These are phyloP conservation scores for Dasyurus viverrinus DNA, from an alignment of 2,113 vertebrate genomes.

Conservation along the genomic window DNA sequence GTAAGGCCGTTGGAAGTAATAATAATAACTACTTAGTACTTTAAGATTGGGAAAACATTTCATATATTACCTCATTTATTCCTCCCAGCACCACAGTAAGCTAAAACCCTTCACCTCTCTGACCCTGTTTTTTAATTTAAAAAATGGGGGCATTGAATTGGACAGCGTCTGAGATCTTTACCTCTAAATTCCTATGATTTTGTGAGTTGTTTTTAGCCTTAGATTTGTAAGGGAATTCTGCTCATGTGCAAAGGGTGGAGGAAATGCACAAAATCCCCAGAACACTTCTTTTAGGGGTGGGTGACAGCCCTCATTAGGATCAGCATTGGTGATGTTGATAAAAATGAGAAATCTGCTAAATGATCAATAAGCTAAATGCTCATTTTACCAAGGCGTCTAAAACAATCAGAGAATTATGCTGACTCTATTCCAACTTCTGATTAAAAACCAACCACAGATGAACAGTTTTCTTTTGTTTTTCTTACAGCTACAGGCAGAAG, in stretches of 20 bases:
- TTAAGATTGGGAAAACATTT: not conserved
- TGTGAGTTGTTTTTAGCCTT: not conserved
- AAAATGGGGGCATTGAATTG: not conserved
- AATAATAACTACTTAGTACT: not conserved
- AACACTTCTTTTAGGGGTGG: not conserved
- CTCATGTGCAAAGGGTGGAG: not conserved
- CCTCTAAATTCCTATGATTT: not conserved
- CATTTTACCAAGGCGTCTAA: not conserved
- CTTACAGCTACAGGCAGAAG: slow-evolving; percentile 55
- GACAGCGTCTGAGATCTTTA: not conserved
- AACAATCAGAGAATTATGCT: not conserved
- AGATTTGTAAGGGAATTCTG: not conserved
- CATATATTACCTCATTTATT: not conserved
- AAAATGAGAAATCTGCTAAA: not conserved
- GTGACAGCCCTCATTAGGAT: not conserved
- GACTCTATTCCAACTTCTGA: slow-evolving; percentile 63
- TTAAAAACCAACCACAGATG: slow-evolving; percentile 64
- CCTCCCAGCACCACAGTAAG: not conserved
- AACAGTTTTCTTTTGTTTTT: slow-evolving; percentile 63
- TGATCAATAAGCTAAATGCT: not conserved
- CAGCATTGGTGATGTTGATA: not conserved
- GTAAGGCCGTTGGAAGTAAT: not conserved
- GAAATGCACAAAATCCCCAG: not conserved
- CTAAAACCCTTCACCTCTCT: not conserved
- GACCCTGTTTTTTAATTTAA: not conserved